A percentile compares a stretch with the other conserved stretches of the same genome.
phyloP scores from a whole-genome alignment of 30 jellyfish, hydroid and myxozoan species.

The Nemopilema nomurai region DNA sequence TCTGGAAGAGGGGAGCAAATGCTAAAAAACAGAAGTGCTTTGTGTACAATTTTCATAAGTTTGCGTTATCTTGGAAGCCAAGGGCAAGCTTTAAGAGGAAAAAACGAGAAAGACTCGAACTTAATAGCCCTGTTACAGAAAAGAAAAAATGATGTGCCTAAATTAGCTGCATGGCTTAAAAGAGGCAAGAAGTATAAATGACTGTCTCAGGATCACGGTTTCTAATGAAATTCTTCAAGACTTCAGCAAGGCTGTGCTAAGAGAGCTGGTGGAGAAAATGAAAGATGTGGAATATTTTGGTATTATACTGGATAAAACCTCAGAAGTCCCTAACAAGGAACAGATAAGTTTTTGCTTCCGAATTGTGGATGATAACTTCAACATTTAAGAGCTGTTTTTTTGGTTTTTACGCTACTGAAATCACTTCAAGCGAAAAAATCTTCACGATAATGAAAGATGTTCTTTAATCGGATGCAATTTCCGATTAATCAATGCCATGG shows the following conservation, averaged over 20 bases:
- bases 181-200: slow-evolving; percentile 50
- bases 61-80: slow-evolving; percentile 24
- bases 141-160: slow-evolving; percentile 50
- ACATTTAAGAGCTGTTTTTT: slow-evolving; percentile 35
- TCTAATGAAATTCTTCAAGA: slow-evolving; percentile 57
- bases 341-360: slow-evolving; percentile 58
- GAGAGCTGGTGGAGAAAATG: too few relatives aligned
- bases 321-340: slow-evolving; percentile 8
- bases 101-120: slow-evolving; percentile 20
- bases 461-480: slow-evolving; percentile 32
- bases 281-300: too few relatives aligned
- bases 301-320: slow-evolving; percentile 18
- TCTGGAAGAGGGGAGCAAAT: slow-evolving; percentile 19
- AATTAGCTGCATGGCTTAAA: slow-evolving; percentile 57
- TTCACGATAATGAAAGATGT: slow-evolving; percentile 43
- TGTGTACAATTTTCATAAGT: slow-evolving; percentile 17
- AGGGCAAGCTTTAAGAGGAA: slow-evolving; percentile 37
- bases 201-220: too few relatives aligned
- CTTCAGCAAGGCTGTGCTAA: slow-evolving; percentile 50
- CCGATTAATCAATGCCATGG: slow-evolving; percentile 34
- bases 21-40: slow-evolving; percentile 13
- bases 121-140: slow-evolving; percentile 52
- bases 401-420: too few relatives aligned
- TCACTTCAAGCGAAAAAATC: slow-evolving; percentile 27
- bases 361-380: slow-evolving; percentile 36